Evolutionary conservation across 1,140 invertebrate genomes (phyloP), one percentile per base, ranked within the genome.

Genomic region (Antheraea mylitta): DNA sequence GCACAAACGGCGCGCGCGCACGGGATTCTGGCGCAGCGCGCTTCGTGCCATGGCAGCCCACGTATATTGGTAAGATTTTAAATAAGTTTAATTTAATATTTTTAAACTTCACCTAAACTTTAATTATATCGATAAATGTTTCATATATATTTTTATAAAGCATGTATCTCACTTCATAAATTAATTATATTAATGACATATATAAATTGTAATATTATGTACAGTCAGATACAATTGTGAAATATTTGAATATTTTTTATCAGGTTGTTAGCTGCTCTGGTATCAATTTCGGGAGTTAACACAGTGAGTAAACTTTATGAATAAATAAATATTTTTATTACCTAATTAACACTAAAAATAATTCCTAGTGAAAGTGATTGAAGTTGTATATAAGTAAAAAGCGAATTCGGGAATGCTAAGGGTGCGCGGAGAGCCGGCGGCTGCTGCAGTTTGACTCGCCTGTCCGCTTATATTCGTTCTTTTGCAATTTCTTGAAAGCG

Each of bases 1-100:
- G 84, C 87, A 81, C 81, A 80, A 85, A 89, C 89, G 85, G 92
- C 84, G 87, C 85, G 88, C 86, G 85, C 83, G 89, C 86, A 87
- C 87, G 87, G 87, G 90, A 87, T 74, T 79, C 77, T 75, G 74
- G 86, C 89, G 87, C 83, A 84, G 86, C 87, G 89, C 89, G 89
- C 81, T 81, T 76, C 76, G 86, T 80, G 88, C 86, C 83, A 90
- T 91, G 90, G 84, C 90, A 81, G 80, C 84, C 83, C 83, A 82
- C 87, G 84, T 87, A 83, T 79, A 90, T 78, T 89, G 85, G 89
- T 92, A 82, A 89, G 85, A 77, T 22, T 78, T 76, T 68, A 64
- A n/a, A 72, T 68, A 22, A 45, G 22, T 66, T 16, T 13, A 19
- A n/a, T 30, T 30, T 48, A 22, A 19, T 58, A 42, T 36, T 22